Evolutionary conservation across 2,113 vertebrate species (phyloP).

Genomic region (Tenebrosternarchus preto): DNA sequence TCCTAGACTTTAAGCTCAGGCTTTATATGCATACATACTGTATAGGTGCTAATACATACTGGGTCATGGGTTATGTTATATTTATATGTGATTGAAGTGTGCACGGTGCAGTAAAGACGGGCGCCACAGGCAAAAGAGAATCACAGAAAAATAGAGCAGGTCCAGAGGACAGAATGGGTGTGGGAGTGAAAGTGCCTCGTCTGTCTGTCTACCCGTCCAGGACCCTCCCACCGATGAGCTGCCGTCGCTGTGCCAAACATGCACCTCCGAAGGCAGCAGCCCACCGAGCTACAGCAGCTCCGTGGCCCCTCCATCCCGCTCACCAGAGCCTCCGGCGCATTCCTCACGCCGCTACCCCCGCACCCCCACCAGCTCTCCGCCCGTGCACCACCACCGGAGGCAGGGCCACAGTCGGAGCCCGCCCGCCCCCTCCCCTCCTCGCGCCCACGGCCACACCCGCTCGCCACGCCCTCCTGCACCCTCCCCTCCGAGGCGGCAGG

Average conservation of each 20-base stretch:
- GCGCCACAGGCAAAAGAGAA: background rate
- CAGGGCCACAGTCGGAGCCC: conserved; percentile 59
- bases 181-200: conserved; percentile 23
- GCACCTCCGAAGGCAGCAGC: conserved; percentile 67
- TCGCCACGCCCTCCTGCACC: conserved; percentile 61
- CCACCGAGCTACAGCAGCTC: conserved; percentile 73
- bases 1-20: background rate
- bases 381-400: conserved; percentile 63
- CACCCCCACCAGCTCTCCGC: conserved; percentile 67
- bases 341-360: conserved; percentile 73
- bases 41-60: background rate
- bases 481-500: conserved; percentile 66
- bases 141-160: background rate
- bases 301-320: conserved; percentile 57
- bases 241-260: conserved; percentile 70
- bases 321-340: conserved; percentile 65
- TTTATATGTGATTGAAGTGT: background rate
- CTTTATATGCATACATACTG: conserved; percentile 12
- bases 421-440: conserved; percentile 62
- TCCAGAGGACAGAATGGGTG: background rate
- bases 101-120: background rate
- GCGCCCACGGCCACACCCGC: conserved; percentile 60
- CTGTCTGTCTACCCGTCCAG: conserved; percentile 63
- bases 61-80: background rate
- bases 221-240: conserved; percentile 75